Conservation (phyloP, 2,888 invertebrate species). For the Limenitis camilla region DNA sequence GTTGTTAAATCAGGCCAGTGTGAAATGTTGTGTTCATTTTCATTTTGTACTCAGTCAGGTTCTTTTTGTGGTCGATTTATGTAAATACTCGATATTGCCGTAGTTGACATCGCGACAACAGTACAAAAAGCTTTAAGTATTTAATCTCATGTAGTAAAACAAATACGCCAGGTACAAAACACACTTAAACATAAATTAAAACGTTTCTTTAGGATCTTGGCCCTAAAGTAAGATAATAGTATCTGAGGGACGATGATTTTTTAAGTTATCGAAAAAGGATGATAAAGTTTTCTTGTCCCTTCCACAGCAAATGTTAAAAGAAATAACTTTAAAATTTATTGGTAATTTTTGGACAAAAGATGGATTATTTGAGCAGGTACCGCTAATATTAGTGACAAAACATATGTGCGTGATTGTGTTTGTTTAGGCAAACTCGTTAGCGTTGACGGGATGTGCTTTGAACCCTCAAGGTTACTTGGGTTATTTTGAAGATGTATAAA, state of each 20-base stretch:
- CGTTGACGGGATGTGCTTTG: constrained; percentile 65
- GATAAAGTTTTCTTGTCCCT: constrained; percentile 44
- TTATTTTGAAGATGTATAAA: constrained; percentile 40
- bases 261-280: constrained; percentile 46
- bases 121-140: too few species aligned
- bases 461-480: constrained; percentile 65
- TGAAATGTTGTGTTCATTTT: too few species aligned
- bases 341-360: constrained; percentile 21
- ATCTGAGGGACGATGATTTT: constrained; percentile 56
- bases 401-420: constrained; percentile 63
- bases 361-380: constrained; percentile 30
- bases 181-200: constrained; percentile 16
- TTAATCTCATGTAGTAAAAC: too few species aligned
- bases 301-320: constrained; percentile 38
- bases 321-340: constrained; percentile 23
- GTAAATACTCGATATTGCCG: too few species aligned
- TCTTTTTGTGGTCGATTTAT: too few species aligned
- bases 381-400: constrained; percentile 47
- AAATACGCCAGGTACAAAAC: not conserved
- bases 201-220: constrained; percentile 33
- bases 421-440: constrained; percentile 70
- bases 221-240: constrained; percentile 60
- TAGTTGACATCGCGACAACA: too few species aligned
- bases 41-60: too few species aligned
- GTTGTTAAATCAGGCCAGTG: not conserved